Evolutionary conservation across 2,888 invertebrate genomes (phyloP).

Genomic region (Ischnura elegans): DNA sequence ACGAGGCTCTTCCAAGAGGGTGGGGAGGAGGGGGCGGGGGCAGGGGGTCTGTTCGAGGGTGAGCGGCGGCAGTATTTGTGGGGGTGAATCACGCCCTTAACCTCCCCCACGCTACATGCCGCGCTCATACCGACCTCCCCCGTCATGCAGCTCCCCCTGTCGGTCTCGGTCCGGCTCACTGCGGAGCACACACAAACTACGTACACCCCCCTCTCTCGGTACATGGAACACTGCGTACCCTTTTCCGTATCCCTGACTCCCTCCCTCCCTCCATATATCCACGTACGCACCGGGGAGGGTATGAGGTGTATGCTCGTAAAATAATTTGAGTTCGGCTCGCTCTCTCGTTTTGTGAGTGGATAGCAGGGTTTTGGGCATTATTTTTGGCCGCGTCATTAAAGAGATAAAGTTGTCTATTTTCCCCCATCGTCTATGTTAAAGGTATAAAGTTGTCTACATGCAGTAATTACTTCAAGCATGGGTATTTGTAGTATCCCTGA

Average conservation of each 20-base stretch:
- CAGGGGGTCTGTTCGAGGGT: neutral
- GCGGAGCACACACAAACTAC: too few species aligned
- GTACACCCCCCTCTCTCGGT: neutral
- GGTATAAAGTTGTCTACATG: too few species aligned
- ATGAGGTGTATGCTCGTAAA: neutral
- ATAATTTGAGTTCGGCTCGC: neutral
- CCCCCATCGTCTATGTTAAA: too few species aligned
- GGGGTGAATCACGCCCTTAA: slow-evolving; percentile 19
- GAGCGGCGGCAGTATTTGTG: neutral
- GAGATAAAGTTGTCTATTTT: too few species aligned
- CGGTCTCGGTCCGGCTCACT: neutral
- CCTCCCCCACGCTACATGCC: neutral
- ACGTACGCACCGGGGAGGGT: neutral
- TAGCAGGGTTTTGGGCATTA: too few species aligned
- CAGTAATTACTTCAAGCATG: too few species aligned
- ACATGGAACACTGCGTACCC: neutral
- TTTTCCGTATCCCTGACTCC: neutral
- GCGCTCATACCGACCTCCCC: neutral
- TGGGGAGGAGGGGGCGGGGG: neutral
- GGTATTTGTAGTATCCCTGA: too few species aligned
- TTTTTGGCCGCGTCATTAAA: too few species aligned
- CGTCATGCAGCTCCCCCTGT: neutral
- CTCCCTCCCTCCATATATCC: neutral
- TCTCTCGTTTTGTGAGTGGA: too few species aligned
- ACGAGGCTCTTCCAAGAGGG: neutral